phyloP scores from a whole-genome alignment of 2,888 invertebrate genomes.

The Hermaeophaga mercurialis region DNA sequence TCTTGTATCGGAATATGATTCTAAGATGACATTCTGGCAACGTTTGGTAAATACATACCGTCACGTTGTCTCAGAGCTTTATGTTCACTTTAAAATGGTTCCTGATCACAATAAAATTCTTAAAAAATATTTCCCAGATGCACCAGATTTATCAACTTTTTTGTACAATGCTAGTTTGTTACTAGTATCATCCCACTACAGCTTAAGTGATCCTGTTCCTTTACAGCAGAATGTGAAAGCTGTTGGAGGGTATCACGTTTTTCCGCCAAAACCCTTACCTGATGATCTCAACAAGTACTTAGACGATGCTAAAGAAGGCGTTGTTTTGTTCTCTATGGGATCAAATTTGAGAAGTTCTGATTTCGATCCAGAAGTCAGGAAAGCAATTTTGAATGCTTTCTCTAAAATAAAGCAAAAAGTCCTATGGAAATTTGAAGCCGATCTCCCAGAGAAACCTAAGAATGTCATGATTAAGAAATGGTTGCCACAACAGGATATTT shows the following conservation, averaged over 20 bases:
- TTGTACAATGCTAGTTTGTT: conserved; percentile 47
- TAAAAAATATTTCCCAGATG: conserved; percentile 43
- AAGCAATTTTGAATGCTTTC: conserved; percentile 64
- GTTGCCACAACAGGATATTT: conserved; percentile 49
- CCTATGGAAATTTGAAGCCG: conserved; percentile 69
- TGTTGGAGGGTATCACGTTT: conserved; percentile 62
- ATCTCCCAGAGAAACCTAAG: conserved; percentile 45
- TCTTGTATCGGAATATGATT: conserved; percentile 52
- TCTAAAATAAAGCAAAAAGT: conserved; percentile 66
- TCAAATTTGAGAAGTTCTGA: conserved; percentile 63
- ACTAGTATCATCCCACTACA: conserved; percentile 57
- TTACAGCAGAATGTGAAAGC: conserved; percentile 63
- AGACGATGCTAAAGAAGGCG: conserved; percentile 62
- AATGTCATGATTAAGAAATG: conserved; percentile 55
- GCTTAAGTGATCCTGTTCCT: conserved; percentile 60
- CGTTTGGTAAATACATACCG: conserved; percentile 60
- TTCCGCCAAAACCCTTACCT: conserved; percentile 45
- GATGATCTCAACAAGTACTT: conserved; percentile 60
- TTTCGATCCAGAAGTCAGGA: conserved; percentile 60
- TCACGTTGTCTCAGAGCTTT: conserved; percentile 16
- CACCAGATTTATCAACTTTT: conserved; percentile 40
- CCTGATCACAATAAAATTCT: conserved; percentile 38
- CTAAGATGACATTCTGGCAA: conserved; percentile 60
- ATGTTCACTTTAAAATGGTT: conserved; percentile 1
- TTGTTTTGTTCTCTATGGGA: conserved; percentile 66